These are phyloP conservation scores for Connochaetes taurinus DNA, from an alignment of 2,113 vertebrate genomes.

Conservation along the genomic window DNA sequence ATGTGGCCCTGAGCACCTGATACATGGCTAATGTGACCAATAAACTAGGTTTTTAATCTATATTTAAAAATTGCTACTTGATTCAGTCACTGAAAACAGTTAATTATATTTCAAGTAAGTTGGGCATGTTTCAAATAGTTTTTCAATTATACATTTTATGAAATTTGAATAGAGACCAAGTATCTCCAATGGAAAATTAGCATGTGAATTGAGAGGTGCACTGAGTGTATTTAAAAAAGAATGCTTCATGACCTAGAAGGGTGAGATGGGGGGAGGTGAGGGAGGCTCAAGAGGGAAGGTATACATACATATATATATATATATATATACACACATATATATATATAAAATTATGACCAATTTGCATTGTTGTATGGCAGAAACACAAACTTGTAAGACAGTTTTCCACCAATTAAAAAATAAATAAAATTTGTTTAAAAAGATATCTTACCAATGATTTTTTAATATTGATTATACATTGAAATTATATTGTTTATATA, in stretches of 20 bases:
- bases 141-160: background rate
- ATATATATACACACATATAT: too few relatives aligned
- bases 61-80: background rate
- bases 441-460: background rate
- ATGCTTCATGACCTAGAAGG: background rate
- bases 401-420: background rate
- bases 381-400: background rate
- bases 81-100: background rate
- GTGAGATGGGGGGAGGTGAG: background rate
- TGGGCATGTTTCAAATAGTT: background rate
- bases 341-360: background rate
- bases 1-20: background rate
- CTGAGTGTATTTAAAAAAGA: background rate
- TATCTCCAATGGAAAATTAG: background rate
- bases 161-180: background rate
- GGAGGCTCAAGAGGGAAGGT: background rate
- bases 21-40: background rate
- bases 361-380: background rate
- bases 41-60: background rate
- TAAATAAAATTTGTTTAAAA: background rate
- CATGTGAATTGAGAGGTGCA: background rate
- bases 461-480: background rate
- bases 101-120: background rate
- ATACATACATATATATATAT: background rate
- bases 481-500: background rate